Conservation (phyloP, 2,113 vertebrate genomes). For the Sprattus sprattus region DNA sequence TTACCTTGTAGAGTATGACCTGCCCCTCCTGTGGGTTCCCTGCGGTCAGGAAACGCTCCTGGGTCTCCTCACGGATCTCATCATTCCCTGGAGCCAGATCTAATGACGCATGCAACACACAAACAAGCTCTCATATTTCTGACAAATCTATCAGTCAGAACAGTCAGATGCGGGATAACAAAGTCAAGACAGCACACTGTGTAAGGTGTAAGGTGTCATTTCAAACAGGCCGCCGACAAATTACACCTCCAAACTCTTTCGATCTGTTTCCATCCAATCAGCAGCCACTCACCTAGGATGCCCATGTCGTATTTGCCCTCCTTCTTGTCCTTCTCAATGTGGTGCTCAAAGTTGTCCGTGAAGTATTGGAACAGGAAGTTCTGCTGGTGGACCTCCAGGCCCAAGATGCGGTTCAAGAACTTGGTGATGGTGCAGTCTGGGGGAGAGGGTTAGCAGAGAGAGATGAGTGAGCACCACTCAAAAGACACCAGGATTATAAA, state of each 20-base stretch:
- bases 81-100: constrained; percentile 94
- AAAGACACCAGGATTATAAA: not conserved
- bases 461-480: no score
- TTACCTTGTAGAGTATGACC: constrained; percentile 92
- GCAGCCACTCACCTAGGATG: constrained; percentile 81
- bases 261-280: no score
- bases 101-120: constrained; percentile 47
- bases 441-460: not conserved
- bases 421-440: constrained; percentile 96
- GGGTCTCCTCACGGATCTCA: constrained; percentile 94
- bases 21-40: constrained; percentile 96
- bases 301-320: constrained; percentile 99
- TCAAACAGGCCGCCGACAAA: no score
- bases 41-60: constrained; percentile 86
- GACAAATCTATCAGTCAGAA: not conserved
- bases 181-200: no score
- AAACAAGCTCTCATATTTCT: no score
- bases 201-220: no score
- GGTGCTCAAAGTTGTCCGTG: constrained; percentile 93
- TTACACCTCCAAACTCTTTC: no score
- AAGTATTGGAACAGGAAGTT: constrained; percentile 97
- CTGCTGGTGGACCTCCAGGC: constrained; percentile 95
- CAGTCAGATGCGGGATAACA: no score
- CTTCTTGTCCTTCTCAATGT: constrained; percentile 94
- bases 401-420: constrained; percentile 96